Conservation (phyloP, 2,797 vertebrate genomes). For the Clamator glandarius region DNA sequence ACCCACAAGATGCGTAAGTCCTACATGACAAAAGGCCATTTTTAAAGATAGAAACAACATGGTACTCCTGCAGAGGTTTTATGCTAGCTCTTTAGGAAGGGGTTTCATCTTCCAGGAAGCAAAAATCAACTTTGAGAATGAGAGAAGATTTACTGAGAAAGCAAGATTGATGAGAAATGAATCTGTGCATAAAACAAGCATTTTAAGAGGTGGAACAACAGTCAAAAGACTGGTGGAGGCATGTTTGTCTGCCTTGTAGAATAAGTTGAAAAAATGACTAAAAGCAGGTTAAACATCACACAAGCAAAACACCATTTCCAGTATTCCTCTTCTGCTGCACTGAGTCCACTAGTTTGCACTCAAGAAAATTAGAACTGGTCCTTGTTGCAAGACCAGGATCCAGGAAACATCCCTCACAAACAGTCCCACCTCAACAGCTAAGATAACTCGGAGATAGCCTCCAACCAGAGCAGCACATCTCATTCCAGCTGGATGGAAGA, state of each 20-base stretch:
- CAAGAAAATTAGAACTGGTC: not conserved
- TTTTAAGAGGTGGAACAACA: not conserved
- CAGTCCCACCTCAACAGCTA: not conserved
- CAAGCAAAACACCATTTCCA: not conserved
- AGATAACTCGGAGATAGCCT: not conserved
- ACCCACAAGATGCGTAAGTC: not conserved
- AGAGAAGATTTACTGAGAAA: not conserved
- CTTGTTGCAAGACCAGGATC: not conserved
- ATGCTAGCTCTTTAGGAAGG: not conserved
- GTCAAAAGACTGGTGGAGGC: not conserved
- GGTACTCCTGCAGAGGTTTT: not conserved
- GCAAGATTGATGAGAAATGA: not conserved
- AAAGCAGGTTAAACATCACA: not conserved
- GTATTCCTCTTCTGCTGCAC: not conserved
- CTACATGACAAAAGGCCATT: not conserved
- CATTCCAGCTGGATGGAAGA: not conserved
- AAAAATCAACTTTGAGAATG: not conserved
- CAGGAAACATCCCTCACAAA: not conserved
- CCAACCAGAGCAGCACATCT: not conserved
- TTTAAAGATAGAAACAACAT: not conserved
- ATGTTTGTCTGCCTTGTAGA: not conserved
- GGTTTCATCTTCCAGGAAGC: not conserved
- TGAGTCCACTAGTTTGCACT: not conserved
- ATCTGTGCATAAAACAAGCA: not conserved
- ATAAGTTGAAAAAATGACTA: not conserved